These are phyloP conservation scores for Montipora foliosa DNA, from an alignment of 64 coral and sea anemone genomes.

Conservation along the genomic window DNA sequence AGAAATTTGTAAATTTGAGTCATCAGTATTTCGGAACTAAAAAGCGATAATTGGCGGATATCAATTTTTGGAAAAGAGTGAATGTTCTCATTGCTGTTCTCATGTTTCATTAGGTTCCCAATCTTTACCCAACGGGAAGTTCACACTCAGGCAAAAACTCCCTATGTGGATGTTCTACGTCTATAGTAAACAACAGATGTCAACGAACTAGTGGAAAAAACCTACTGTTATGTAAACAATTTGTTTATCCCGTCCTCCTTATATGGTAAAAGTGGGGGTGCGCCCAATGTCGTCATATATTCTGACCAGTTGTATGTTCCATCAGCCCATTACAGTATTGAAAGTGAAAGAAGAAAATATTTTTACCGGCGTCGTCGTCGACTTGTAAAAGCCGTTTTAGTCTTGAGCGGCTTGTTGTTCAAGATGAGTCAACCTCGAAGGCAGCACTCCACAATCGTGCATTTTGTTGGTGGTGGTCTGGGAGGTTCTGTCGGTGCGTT, in stretches of 20 bases:
- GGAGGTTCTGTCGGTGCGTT: conserved; percentile 92
- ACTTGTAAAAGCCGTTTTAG: background rate
- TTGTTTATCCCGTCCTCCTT: background rate
- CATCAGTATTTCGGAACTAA: too few species aligned
- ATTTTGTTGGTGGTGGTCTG: conserved; percentile 92
- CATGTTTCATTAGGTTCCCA: too few species aligned
- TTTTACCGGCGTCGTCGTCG: background rate
- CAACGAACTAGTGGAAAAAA: too few species aligned
- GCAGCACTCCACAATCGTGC: conserved; percentile 66
- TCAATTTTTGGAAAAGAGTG: too few species aligned
- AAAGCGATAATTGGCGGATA: too few species aligned
- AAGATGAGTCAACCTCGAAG: conserved; percentile 60
- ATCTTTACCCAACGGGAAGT: too few species aligned
- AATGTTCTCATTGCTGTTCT: too few species aligned
- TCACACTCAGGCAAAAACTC: too few species aligned
- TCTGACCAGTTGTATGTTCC: too few species aligned
- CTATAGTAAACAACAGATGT: too few species aligned
- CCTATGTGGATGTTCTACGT: too few species aligned
- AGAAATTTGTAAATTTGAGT: too few species aligned
- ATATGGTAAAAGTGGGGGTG: conserved; percentile 48
- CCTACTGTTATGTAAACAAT: background rate
- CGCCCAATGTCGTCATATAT: conserved; percentile 7
- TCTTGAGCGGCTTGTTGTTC: background rate
- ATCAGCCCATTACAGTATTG: background rate
- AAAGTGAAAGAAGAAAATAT: background rate